Evolutionary conservation across 2,113 vertebrate genomes (phyloP).

Genomic region (Nymphicus hollandicus): DNA sequence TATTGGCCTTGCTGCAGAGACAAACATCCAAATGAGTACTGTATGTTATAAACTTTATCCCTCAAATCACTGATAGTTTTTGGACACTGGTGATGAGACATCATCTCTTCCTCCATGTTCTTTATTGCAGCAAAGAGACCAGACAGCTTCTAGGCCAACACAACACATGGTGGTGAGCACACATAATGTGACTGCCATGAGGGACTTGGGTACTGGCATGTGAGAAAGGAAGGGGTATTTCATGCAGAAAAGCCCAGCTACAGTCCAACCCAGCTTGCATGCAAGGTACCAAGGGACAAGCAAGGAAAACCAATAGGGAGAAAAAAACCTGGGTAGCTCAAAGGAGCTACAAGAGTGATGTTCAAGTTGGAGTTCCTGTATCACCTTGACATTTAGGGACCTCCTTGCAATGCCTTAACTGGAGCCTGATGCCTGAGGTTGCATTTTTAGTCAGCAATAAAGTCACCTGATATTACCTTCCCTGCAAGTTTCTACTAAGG

Average conservation of each 20-base stretch:
- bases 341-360: not conserved
- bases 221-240: not conserved
- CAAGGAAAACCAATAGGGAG: not conserved
- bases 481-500: not conserved
- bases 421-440: not conserved
- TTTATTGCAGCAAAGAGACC: not conserved
- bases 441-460: not conserved
- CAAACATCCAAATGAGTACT: not conserved
- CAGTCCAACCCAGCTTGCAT: not conserved
- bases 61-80: not conserved
- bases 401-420: not conserved
- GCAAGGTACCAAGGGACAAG: not conserved
- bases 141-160: not conserved
- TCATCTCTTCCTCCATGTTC: not conserved
- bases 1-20: not conserved
- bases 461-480: too few species aligned
- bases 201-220: too few species aligned
- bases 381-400: not conserved
- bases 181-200: not conserved
- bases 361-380: not conserved
- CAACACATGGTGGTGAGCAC: not conserved
- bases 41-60: not conserved
- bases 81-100: not conserved
- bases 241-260: not conserved
- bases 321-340: not conserved